phyloP scores from a whole-genome alignment of 1,140 invertebrate genomes.

The Protaetia brevitarsis region DNA sequence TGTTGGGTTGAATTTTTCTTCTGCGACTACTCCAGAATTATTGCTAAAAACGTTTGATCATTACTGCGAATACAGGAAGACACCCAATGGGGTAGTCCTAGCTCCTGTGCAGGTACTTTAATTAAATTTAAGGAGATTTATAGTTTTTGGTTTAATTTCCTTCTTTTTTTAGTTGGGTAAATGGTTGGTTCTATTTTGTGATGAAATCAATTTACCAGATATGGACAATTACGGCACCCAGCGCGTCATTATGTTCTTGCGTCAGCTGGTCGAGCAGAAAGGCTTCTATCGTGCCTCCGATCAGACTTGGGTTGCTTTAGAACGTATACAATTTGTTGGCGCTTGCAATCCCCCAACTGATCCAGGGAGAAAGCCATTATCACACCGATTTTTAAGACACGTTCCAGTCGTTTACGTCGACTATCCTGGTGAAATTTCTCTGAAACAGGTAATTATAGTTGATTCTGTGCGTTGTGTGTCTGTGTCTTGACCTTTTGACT shows the following conservation, averaged over 20 bases:
- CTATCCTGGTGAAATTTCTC: conserved; percentile 96
- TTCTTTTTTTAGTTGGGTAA: conserved; percentile 75
- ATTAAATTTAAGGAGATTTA: conserved; percentile 14
- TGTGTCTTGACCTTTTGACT: background rate
- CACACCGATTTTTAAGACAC: conserved; percentile 89
- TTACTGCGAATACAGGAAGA: conserved; percentile 98
- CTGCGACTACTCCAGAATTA: conserved; percentile 96
- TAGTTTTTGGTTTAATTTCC: background rate
- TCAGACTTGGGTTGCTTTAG: conserved; percentile 94
- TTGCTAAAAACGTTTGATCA: conserved; percentile 99
- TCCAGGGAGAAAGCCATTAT: conserved; percentile 96
- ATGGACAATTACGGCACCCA: conserved; percentile 99
- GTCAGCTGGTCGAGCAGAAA: conserved; percentile 95
- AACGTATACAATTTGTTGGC: conserved; percentile 98
- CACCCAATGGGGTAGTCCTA: conserved; percentile 94
- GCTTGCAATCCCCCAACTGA: conserved; percentile 99
- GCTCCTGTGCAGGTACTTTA: conserved; percentile 80
- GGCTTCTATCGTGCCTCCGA: conserved; percentile 90
- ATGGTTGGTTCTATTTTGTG: conserved; percentile 99
- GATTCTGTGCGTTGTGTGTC: conserved; percentile 50
- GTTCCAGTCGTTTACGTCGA: conserved; percentile 99
- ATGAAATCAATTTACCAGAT: conserved; percentile 99
- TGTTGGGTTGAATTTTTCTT: conserved; percentile 98
- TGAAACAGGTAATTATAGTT: conserved; percentile 67
- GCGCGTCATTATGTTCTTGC: conserved; percentile 95